These are phyloP conservation scores for Syrphus vitripennis DNA, from an alignment of 2,888 invertebrate species.

Conservation along the genomic window DNA sequence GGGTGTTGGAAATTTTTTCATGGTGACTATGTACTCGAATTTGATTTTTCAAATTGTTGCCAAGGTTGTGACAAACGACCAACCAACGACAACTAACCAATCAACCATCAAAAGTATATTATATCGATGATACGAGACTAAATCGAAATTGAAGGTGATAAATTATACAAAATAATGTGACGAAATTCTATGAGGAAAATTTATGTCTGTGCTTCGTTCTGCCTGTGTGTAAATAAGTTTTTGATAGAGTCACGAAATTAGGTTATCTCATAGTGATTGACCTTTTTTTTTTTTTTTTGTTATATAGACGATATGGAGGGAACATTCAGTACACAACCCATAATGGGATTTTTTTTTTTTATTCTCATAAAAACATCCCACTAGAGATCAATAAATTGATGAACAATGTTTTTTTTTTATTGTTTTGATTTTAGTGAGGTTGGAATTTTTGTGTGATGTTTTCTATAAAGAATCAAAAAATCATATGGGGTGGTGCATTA, in stretches of 20 bases:
- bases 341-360: conserved; percentile 15
- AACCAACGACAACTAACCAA: no score
- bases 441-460: not conserved
- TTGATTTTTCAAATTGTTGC: not conserved
- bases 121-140: not conserved
- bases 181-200: not conserved
- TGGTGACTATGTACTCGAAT: not conserved
- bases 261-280: conserved; percentile 62
- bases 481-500: not conserved
- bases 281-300: conserved; percentile 47
- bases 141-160: conserved; percentile 50
- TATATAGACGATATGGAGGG: not conserved
- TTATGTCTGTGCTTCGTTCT: not conserved
- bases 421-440: not conserved
- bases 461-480: not conserved
- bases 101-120: no score
- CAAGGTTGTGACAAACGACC: conserved; percentile 39
- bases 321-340: not conserved
- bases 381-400: conserved; percentile 10
- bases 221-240: not conserved
- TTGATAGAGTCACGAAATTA: conserved; percentile 32
- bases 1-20: not conserved
- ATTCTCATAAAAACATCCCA: conserved; percentile 2
- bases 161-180: conserved; percentile 26
- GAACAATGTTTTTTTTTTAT: not conserved